Evolutionary conservation across 2,797 vertebrate species (phyloP), one percentile per base, ranked within the genome.

Genomic region (Diplodus puntazzo): DNA sequence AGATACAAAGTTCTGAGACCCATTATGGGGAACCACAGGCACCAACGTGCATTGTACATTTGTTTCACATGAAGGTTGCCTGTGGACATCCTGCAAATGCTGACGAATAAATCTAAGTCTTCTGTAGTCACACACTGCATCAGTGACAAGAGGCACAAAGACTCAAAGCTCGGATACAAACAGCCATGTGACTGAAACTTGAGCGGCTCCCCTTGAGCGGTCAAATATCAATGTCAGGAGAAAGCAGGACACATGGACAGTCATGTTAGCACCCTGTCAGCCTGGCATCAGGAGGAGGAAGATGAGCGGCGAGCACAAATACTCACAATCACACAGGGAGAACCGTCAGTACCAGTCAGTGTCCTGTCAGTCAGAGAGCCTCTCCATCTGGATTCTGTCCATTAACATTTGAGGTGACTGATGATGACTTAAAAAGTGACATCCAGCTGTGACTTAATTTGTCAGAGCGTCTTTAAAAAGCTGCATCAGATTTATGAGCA

Each of bases 211-310:
- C 83, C 87, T 70, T 14, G 80, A 92, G 79, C 25, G 20, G 49
- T 84, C 65, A 64, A 76, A 87, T 78, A 78, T 84, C 83, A 82
- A 59, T 81, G 71, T 77, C 87, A 79, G 74, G 73, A 71, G 23
- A 68, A 77, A 84, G 58, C 13, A 4, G 81, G 79, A 62, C 90
- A 92, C 80, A 82, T 89, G 91, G 78, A 87, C 77, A 30, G 43
- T 75, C 80, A 75, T 83, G 86, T 93, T 89, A 87, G 79, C 82
- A 11, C 77, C 78, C 82, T 88, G 92, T 91, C 89, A 92, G 67
- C 60, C 69, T 42, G 63, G 39, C 68, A 72, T 83, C 69, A 69
- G 59, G 27, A 66, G 23, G 30, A 80, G 42, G 69, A 17, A 73
- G 72, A 59, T 13, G 69, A 78, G 63, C 45, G 73, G 66, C 1